A percentile compares a stretch with the other conserved stretches of the same genome.
Conservation (phyloP, 2,113 vertebrate genomes). For the Nestor notabilis region DNA sequence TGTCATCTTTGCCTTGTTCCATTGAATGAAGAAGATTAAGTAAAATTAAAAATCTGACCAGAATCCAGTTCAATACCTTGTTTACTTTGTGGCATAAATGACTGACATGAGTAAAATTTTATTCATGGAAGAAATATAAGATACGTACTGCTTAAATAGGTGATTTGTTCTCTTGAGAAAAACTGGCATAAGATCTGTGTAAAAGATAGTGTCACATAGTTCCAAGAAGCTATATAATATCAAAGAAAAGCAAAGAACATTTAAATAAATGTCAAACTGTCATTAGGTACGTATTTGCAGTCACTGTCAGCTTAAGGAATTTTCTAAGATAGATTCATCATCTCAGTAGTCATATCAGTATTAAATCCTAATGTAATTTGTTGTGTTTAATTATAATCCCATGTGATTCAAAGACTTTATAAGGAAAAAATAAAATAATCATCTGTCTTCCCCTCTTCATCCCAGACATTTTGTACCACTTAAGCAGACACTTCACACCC, state of each 20-base stretch:
- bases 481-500: neutral
- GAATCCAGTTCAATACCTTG: neutral
- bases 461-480: neutral
- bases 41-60: neutral
- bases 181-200: neutral
- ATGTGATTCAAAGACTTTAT: neutral
- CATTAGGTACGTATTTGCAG: neutral
- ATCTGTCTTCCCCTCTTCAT: neutral
- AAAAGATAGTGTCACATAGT: neutral
- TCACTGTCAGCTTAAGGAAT: neutral
- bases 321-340: neutral
- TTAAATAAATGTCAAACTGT: neutral
- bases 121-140: neutral
- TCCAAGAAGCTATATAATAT: neutral
- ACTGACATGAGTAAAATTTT: neutral
- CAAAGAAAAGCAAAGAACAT: neutral
- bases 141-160: neutral
- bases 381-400: neutral
- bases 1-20: neutral
- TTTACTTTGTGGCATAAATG: neutral
- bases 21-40: neutral
- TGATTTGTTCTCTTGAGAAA: neutral
- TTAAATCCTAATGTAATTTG: neutral
- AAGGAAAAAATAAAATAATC: neutral
- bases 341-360: neutral